These are phyloP conservation scores for Ameiurus melas DNA, from an alignment of 2,113 vertebrate genomes.

Conservation along the genomic window DNA sequence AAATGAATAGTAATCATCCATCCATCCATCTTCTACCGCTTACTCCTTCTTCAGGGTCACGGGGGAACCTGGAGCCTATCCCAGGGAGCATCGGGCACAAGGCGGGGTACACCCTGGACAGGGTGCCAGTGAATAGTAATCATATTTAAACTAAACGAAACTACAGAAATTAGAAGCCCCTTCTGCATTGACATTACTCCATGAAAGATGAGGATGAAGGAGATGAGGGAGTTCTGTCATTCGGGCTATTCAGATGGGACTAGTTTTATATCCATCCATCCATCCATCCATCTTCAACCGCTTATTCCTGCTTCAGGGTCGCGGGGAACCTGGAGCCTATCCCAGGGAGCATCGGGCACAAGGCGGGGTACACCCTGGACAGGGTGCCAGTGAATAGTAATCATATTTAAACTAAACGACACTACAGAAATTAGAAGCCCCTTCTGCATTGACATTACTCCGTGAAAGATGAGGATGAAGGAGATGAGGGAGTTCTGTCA, in stretches of 20 bases:
- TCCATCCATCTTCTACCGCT: too few species aligned
- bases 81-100: too few species aligned
- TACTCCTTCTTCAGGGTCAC: too few species aligned
- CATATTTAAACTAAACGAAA: neutral
- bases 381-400: neutral
- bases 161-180: neutral
- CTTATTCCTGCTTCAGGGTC: too few species aligned
- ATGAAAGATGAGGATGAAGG: neutral
- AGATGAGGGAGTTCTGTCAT: neutral
- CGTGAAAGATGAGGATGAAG: neutral
- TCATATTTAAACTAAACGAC: neutral
- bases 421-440: neutral
- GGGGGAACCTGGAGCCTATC: too few species aligned
- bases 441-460: neutral
- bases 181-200: neutral
- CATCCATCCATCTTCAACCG: too few species aligned
- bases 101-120: too few species aligned
- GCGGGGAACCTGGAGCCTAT: too few species aligned
- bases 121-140: neutral
- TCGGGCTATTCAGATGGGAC: too few species aligned
- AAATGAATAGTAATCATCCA: neutral
- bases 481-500: neutral
- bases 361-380: too few species aligned
- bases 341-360: too few species aligned
- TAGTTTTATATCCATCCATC: too few species aligned